These are phyloP conservation scores for Halesus radiatus DNA, from an alignment of 1,140 invertebrate species.

Conservation along the genomic window DNA sequence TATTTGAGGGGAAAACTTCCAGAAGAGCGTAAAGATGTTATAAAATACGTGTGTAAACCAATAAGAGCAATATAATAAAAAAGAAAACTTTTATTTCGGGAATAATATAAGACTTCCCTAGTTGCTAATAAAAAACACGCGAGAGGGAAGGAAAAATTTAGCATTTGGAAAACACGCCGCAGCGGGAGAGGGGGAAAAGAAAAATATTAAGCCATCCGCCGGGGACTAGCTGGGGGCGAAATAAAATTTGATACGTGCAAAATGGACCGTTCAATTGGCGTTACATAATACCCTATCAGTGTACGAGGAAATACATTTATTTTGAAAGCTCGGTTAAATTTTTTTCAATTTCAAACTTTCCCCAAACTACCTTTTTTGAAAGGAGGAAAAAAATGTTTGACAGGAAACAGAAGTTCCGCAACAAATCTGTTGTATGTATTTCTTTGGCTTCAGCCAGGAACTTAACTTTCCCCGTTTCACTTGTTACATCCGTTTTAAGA, in stretches of 20 bases:
- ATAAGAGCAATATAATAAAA: slow-evolving; percentile 36
- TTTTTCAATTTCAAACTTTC: background rate
- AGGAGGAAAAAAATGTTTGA: too few relatives aligned
- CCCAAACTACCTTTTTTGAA: too few relatives aligned
- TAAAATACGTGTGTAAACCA: slow-evolving; percentile 29
- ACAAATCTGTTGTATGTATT: too few relatives aligned
- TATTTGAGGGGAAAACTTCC: background rate
- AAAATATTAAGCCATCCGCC: slow-evolving; percentile 7
- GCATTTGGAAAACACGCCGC: slow-evolving; percentile 20
- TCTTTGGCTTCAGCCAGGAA: too few relatives aligned
- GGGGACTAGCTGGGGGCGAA: slow-evolving; percentile 6
- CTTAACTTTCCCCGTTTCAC: too few relatives aligned
- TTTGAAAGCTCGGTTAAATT: slow-evolving; percentile 34
- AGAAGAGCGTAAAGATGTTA: background rate
- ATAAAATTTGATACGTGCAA: slow-evolving; percentile 55
- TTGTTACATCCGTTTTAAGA: too few relatives aligned
- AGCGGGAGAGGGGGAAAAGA: background rate
- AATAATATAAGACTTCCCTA: slow-evolving; percentile 22
- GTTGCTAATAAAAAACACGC: slow-evolving; percentile 19
- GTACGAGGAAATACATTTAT: slow-evolving; percentile 21
- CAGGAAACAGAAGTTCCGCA: too few relatives aligned
- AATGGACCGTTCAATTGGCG: slow-evolving; percentile 55
- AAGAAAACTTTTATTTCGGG: background rate
- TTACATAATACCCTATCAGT: slow-evolving; percentile 30
- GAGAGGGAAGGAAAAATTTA: background rate